Base-by-base conservation (phyloP, 2,113 vertebrate genomes). In the Nestor notabilis region DNA sequence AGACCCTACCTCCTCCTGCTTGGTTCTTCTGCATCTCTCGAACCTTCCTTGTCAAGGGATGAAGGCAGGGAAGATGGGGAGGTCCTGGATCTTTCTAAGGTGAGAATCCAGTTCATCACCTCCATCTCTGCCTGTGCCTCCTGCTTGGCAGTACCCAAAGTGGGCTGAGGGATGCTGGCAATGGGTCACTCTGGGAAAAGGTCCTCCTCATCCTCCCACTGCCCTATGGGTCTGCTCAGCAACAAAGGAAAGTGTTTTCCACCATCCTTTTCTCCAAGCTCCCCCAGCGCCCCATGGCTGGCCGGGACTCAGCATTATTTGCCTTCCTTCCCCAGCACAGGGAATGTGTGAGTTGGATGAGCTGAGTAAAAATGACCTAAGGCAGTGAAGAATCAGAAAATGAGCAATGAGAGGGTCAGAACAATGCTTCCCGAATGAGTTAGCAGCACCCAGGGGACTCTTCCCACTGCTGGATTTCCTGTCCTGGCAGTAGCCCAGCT, bases 281-380 rank as follows among this genome's bases (percentile, higher is more conserved):
- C 50, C 27, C 61, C 75, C 79, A 7, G 80, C 0, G 2, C 52
- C 87, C 44, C 21, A 1, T 7, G 31, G 53, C 66, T 41, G 83
- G 58, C 66, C 0, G 1, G 28, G 63, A 8, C 16, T 43, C 33
- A 0, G 44, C 17, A 6, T 71, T 29, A 19, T 46, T 55, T 6
- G 0, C 69, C 55, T 80, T 23, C 47, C 47, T 84, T 60, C 69
- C 83, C 56, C 80, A 27, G 63, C 80, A 25, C 1, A 2, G 49
- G 63, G 69, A 49, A 71, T 27, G 80, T 44, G 92, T 28, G 92
- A 96, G 95, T 66, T 75, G 97, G 44, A 92, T 11, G 44, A 74
- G 76, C 76, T 37, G 80, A 87, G 86, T 31, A 21, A 84, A 89
- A 87, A 95, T 95, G 80, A 96, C 72, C 80, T 97, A 80, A 97